Percentiles rank a stretch among this genome's conserved stretches.
Evolutionary conservation across 2,113 vertebrate genomes (phyloP).

Genomic region (Eidolon helvum): DNA sequence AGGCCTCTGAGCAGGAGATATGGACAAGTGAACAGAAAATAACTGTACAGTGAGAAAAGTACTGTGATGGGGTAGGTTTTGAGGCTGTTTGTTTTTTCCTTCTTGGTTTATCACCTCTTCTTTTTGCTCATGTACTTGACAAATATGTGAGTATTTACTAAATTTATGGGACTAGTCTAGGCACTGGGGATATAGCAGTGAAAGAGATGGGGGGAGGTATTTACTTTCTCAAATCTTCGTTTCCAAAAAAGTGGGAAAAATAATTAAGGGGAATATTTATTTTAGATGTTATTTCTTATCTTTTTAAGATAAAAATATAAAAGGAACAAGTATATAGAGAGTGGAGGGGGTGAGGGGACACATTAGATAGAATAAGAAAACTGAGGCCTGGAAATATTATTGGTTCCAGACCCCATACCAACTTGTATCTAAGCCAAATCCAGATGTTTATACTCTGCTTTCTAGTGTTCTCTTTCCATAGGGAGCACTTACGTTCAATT

Average conservation of each 20-base stretch:
- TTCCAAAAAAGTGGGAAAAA: not conserved
- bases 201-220: not conserved
- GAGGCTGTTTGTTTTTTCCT: not conserved
- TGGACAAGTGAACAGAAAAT: not conserved
- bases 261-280: not conserved
- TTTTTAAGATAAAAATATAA: not conserved
- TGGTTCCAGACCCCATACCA: not conserved
- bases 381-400: not conserved
- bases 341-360: not conserved
- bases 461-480: not conserved
- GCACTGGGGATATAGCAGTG: not conserved
- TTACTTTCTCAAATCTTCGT: not conserved
- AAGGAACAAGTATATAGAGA: not conserved
- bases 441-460: not conserved
- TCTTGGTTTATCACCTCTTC: not conserved
- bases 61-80: not conserved
- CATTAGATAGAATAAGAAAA: not conserved
- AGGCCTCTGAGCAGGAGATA: not conserved
- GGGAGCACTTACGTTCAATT: not conserved
- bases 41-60: not conserved
- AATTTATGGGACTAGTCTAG: not conserved
- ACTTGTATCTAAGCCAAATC: not conserved
- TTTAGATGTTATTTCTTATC: not conserved
- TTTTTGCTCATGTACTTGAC: not conserved
- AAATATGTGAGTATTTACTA: not conserved